A percentile compares a stretch with the other conserved stretches of the same genome.
Evolutionary conservation across 92 coral and sea anemone genomes (phyloP).

Genomic region (Metridium senile): DNA sequence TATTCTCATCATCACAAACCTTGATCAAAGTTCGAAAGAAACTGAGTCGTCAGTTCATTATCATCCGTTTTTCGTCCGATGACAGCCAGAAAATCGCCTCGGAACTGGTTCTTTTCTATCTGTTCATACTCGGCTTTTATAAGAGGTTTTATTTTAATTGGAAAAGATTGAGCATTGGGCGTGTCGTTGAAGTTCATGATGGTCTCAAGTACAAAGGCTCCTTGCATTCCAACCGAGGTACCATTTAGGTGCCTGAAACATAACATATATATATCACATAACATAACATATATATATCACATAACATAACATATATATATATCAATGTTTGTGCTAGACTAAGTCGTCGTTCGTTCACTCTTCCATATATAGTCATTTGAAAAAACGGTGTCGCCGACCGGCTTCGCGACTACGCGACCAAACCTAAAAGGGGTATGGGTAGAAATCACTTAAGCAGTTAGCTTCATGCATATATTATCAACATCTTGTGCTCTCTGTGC

Average conservation of each 20-base stretch:
- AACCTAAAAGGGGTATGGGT: too few relatives aligned
- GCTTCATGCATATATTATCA: too few relatives aligned
- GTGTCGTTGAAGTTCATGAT: constrained; percentile 59
- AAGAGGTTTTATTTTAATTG: neutral
- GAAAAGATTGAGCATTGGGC: neutral
- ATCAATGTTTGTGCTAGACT: too few relatives aligned
- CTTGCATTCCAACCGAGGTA: constrained; percentile 40
- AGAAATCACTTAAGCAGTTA: too few relatives aligned
- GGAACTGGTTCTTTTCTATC: neutral
- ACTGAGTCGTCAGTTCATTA: neutral
- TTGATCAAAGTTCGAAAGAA: constrained; percentile 19
- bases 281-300: too few relatives aligned
- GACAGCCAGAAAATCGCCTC: constrained; percentile 34
- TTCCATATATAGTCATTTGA: too few relatives aligned
- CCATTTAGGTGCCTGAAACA: constrained; percentile 12
- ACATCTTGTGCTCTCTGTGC: too few relatives aligned
- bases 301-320: too few relatives aligned
- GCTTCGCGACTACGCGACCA: too few relatives aligned
- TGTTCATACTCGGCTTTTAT: neutral
- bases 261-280: too few relatives aligned
- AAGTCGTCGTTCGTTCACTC: too few relatives aligned
- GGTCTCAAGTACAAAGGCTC: constrained; percentile 60
- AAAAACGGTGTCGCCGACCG: too few relatives aligned
- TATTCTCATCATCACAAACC: constrained; percentile 9
- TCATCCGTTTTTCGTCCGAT: constrained; percentile 21